Evolutionary conservation across 2,888 invertebrate species (phyloP), one percentile per base, ranked within the genome.

Genomic region (Plebejus argus): DNA sequence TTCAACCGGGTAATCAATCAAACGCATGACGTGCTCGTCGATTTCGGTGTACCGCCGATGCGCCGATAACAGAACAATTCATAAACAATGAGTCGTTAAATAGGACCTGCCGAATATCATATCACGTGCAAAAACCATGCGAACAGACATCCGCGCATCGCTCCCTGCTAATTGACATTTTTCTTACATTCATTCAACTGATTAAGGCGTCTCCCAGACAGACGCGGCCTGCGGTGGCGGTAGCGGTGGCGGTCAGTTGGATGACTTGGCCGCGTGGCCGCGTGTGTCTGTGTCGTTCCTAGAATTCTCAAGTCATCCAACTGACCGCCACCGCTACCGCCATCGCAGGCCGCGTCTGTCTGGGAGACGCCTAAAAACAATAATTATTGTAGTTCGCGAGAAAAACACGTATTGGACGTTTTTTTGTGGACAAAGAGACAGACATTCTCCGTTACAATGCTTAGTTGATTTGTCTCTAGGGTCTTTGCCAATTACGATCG

Each of bases 61-160:
- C 39, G 10, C 12, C 39, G 72, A 72, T 72, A 72, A 49, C 45
- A 72, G 49, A 45, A 39, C 72, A 66, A 66, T 66, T 66, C 66
- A 66, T 66, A 66, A 23, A 61, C 66, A 45, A 39, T 72, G 72
- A 23, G 72, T 72, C 72, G 49, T 72, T 45, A 72, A 71, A n/a
- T n/a, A 23, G 23, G 23, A 7, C 6, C 28, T 18, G 66, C 66
- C 20, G 15, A 28, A 66, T 66, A 28, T 66, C 28, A 66, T 66
- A 66, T 66, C 66, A 18, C 28, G 28, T 6, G 66, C 66, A 66
- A 66, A 66, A 66, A 66, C 66, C 66, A 66, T 72, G 45, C 20
- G 72, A 23, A 72, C 49, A 20, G 39, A 45, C 10, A 58, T 58
- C 23, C 61, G 61, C 23, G 61, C 15, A 28, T 33, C 66, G 28